Evolutionary conservation across 1,140 invertebrate genomes (phyloP).

Genomic region (Xylocopa sonorina): DNA sequence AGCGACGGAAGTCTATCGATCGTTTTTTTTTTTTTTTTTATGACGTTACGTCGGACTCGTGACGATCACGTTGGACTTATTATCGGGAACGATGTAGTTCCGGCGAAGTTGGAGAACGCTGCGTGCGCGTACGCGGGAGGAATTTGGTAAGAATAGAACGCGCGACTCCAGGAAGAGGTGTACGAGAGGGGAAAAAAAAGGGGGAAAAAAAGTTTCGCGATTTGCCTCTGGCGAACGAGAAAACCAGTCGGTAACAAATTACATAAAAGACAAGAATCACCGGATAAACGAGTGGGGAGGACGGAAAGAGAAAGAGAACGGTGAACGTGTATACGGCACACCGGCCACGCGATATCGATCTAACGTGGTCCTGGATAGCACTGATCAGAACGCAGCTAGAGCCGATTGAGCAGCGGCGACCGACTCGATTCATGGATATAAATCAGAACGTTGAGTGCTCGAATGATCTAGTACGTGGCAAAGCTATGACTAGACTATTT

Average conservation of each 20-base stretch:
- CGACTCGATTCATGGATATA: constrained; percentile 29
- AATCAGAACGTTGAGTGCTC: constrained; percentile 23
- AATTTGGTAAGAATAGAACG: background rate
- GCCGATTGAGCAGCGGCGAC: constrained; percentile 27
- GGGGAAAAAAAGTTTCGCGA: constrained; percentile 1
- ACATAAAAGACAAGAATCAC: constrained; percentile 48
- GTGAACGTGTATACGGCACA: constrained; percentile 50
- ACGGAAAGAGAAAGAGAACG: constrained; percentile 27
- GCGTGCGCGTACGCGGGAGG: background rate
- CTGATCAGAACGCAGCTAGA: constrained; percentile 29
- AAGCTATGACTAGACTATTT: background rate
- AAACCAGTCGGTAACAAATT: constrained; percentile 47
- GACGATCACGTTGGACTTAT: background rate
- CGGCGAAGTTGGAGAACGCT: background rate
- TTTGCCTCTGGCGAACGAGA: background rate
- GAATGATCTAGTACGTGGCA: constrained; percentile 29
- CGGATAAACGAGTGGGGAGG: background rate
- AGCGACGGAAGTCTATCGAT: constrained; percentile 50
- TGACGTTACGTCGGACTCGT: background rate
- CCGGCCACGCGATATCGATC: constrained; percentile 38
- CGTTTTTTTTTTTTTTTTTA: too few relatives aligned
- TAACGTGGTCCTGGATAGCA: constrained; percentile 37
- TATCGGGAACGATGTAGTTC: background rate
- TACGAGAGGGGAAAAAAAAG: too few relatives aligned
- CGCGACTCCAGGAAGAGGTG: background rate